These are phyloP conservation scores for Scylla paramamosain DNA, from an alignment of 1,140 invertebrate species.

Conservation along the genomic window DNA sequence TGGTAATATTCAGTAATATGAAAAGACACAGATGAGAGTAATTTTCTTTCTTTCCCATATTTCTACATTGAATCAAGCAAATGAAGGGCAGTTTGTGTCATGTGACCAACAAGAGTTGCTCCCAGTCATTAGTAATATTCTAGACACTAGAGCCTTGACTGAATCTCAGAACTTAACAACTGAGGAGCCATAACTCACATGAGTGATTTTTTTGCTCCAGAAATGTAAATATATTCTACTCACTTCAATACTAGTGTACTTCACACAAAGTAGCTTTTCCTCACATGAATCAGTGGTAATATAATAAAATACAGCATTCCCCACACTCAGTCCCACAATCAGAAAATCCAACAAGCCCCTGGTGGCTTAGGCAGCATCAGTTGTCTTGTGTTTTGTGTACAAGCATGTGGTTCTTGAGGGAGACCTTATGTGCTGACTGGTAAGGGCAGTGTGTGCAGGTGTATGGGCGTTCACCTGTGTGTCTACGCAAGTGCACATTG, in stretches of 20 bases:
- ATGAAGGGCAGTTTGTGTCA: background rate
- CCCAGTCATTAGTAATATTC: background rate
- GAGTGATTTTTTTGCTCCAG: background rate
- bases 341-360: background rate
- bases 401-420: conserved; percentile 44
- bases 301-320: background rate
- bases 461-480: conserved; percentile 61
- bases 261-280: too few relatives aligned
- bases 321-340: background rate
- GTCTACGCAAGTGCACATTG: conserved; percentile 55
- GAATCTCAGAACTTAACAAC: background rate
- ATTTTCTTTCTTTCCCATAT: too few relatives aligned
- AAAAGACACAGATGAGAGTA: too few relatives aligned
- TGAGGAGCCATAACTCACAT: background rate
- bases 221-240: too few relatives aligned
- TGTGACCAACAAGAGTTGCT: background rate
- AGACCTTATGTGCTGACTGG: conserved; percentile 17
- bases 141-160: background rate
- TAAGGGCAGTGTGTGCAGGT: conserved; percentile 40
- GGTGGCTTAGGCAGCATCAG: background rate
- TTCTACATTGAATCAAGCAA: too few relatives aligned
- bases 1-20: too few relatives aligned
- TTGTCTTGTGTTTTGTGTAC: conserved; percentile 31
- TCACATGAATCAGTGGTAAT: background rate
- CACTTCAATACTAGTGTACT: too few relatives aligned